A percentile compares a stretch with the other conserved stretches of the same genome.
Evolutionary conservation across 2,113 vertebrate species (phyloP).

Genomic region (Noturus placidus): DNA sequence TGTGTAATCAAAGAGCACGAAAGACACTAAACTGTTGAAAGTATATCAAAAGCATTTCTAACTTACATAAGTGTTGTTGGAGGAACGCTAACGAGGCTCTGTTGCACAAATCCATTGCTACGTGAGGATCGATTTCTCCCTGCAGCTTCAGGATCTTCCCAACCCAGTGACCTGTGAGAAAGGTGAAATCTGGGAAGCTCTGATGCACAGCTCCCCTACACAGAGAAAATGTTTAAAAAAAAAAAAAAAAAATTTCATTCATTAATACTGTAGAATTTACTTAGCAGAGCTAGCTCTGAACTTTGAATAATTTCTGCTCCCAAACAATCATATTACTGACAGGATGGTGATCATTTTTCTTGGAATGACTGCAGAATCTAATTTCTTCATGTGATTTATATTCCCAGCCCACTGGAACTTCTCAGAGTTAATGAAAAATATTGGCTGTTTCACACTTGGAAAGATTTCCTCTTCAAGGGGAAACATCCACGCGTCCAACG

Average conservation of each 20-base stretch:
- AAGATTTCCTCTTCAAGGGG: conserved; percentile 81
- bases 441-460: conserved; percentile 80
- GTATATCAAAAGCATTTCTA: neutral
- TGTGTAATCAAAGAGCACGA: neutral
- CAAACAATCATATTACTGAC: conserved; percentile 63
- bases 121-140: conserved; percentile 84
- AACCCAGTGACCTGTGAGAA: conserved; percentile 79
- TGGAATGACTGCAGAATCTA: conserved; percentile 71
- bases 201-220: conserved; percentile 90
- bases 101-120: conserved; percentile 85
- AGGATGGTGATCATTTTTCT: conserved; percentile 96
- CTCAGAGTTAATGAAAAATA: conserved; percentile 95
- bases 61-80: conserved; percentile 88
- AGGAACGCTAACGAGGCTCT: conserved; percentile 92
- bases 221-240: neutral
- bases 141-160: conserved; percentile 82
- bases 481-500: conserved; percentile 91
- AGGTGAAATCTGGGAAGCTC: conserved; percentile 95
- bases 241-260: no score
- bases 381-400: conserved; percentile 80
- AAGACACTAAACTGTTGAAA: neutral
- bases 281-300: neutral
- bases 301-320: no score
- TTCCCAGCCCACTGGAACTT: conserved; percentile 87
- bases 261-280: neutral